phyloP scores from a whole-genome alignment of 2,888 invertebrate species.

The Drosophila suboccidentalis region DNA sequence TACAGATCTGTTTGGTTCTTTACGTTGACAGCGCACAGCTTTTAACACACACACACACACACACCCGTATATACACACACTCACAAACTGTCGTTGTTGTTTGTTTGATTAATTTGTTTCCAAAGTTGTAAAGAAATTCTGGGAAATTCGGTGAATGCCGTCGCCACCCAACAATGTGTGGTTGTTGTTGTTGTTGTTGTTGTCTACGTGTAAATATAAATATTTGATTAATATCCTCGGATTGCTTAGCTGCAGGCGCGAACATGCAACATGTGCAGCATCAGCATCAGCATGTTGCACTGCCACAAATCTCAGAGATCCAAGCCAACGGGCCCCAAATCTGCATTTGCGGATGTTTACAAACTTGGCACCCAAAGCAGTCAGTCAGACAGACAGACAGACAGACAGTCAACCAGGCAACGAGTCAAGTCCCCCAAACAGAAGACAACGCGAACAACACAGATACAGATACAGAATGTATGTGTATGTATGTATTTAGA shows the following conservation, averaged over 20 bases:
- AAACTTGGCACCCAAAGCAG: conserved; percentile 69
- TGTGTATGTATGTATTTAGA: conserved; percentile 9
- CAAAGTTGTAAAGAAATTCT: conserved; percentile 71
- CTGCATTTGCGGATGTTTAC: conserved; percentile 76
- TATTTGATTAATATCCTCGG: conserved; percentile 78
- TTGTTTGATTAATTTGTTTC: conserved; percentile 77
- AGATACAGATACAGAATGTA: neutral
- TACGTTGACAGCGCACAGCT: conserved; percentile 59
- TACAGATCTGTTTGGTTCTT: conserved; percentile 34
- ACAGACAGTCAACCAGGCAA: conserved; percentile 14
- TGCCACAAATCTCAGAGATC: conserved; percentile 43
- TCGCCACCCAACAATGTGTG: conserved; percentile 44
- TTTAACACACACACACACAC: conserved; percentile 47
- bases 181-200: conserved; percentile 22
- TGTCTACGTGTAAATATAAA: conserved; percentile 77
- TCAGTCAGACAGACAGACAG: conserved; percentile 1
- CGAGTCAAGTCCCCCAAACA: conserved; percentile 25
- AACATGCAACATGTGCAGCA: conserved; percentile 65
- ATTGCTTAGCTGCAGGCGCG: conserved; percentile 54
- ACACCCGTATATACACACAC: conserved; percentile 1
- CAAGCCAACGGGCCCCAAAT: conserved; percentile 34
- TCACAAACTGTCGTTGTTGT: conserved; percentile 65
- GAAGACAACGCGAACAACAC: conserved; percentile 62
- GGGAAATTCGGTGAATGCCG: conserved; percentile 66
- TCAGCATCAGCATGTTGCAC: conserved; percentile 18